Evolutionary conservation across 2,113 vertebrate genomes (phyloP).

Genomic region (Etheostoma cragini): DNA sequence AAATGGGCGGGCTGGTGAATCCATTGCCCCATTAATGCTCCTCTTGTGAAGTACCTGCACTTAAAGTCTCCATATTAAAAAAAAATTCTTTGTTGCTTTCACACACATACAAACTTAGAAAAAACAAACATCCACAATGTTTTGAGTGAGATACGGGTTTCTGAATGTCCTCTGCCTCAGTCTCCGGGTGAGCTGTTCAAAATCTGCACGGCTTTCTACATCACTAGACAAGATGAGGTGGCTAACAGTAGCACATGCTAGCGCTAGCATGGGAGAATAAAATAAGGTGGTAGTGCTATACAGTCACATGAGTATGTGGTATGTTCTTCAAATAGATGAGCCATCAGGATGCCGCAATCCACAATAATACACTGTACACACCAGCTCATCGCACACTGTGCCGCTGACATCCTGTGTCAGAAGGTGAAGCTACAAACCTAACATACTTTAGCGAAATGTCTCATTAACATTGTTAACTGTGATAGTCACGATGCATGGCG

Average conservation of each 20-base stretch:
- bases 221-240: no score
- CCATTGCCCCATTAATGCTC: not conserved
- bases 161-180: no score
- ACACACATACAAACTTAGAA: no score
- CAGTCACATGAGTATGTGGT: conserved; percentile 22
- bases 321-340: conserved; percentile 41
- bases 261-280: not conserved
- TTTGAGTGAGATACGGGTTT: no score
- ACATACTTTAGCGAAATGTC: conserved; percentile 63
- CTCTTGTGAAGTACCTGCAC: not conserved
- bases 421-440: conserved; percentile 54
- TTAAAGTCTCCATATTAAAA: not conserved
- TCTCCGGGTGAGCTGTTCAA: no score
- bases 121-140: no score
- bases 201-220: no score
- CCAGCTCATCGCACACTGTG: conserved; percentile 29
- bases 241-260: no score
- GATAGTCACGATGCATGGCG: conserved; percentile 22
- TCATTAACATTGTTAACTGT: conserved; percentile 68
- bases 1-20: not conserved
- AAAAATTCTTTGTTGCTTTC: no score
- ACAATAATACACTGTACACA: conserved; percentile 45
- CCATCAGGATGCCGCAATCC: conserved; percentile 19
- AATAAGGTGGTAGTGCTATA: not conserved
- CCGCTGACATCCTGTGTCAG: conserved; percentile 48